Conservation (phyloP, 2,113 vertebrate genomes). For the Hypanus sabinus region DNA sequence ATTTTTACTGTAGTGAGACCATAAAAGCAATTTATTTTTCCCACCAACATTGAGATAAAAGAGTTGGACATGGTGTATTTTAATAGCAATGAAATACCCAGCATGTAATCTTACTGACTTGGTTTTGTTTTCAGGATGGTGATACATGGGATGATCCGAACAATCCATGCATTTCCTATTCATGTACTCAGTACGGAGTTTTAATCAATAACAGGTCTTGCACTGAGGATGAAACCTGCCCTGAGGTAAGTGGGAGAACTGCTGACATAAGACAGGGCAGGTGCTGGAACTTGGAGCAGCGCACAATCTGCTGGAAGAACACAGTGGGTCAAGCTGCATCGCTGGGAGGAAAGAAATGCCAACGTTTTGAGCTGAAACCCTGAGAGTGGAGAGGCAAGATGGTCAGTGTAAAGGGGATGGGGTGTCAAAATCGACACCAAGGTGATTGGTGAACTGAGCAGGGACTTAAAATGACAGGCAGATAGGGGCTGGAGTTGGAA, state of each 20-base stretch:
- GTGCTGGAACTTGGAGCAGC: no score
- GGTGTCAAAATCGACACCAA: no score
- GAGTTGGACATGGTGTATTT: neutral
- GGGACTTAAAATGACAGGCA: no score
- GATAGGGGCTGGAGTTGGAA: no score
- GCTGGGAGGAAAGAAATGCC: no score
- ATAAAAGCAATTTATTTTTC: neutral
- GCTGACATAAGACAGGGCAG: no score
- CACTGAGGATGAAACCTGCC: neutral
- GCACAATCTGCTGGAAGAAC: no score
- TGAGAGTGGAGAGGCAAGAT: no score
- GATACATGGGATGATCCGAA: neutral
- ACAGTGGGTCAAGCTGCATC: no score
- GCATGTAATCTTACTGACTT: neutral
- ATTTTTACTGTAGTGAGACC: neutral
- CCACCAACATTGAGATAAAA: neutral
- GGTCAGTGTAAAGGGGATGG: no score
- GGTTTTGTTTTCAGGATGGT: neutral
- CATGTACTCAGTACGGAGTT: neutral
- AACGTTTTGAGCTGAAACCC: no score
- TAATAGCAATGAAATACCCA: neutral
- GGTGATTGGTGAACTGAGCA: no score
- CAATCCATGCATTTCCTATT: neutral
- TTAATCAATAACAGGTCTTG: neutral
- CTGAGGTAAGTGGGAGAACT: neutral